phyloP scores from a whole-genome alignment of 2,113 vertebrate genomes.

The Carettochelys insculpta region DNA sequence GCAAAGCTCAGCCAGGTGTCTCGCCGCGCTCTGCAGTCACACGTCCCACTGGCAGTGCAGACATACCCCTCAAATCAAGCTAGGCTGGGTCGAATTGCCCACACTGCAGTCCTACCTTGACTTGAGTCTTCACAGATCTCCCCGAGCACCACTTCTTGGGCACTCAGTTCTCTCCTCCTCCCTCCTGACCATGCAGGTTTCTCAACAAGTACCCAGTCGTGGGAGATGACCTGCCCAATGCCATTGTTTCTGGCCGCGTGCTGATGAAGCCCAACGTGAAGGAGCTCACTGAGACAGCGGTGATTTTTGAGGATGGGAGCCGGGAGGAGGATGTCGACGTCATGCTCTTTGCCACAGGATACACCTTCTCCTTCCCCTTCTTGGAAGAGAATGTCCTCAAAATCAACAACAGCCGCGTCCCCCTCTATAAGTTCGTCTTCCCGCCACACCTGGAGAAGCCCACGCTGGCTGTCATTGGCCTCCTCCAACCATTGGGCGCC shows the following conservation, averaged over 20 bases:
- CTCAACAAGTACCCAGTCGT: constrained; percentile 60
- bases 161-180: no score
- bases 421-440: constrained; percentile 78
- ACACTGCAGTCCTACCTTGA: background rate
- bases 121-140: background rate
- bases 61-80: background rate
- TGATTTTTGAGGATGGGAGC: constrained; percentile 79
- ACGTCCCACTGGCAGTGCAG: background rate
- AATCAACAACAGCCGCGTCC: constrained; percentile 54
- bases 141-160: background rate
- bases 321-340: constrained; percentile 74
- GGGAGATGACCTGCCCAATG: constrained; percentile 79
- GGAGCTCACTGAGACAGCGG: constrained; percentile 69
- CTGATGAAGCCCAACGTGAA: constrained; percentile 76
- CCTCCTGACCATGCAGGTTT: constrained; percentile 44
- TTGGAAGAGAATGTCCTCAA: constrained; percentile 63
- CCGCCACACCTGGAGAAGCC: constrained; percentile 72
- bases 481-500: constrained; percentile 71
- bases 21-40: background rate
- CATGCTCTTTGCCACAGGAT: constrained; percentile 84
- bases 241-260: constrained; percentile 77
- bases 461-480: constrained; percentile 79
- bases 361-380: constrained; percentile 72
- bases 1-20: background rate
- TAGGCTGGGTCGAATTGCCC: background rate